Percentiles rank a stretch among this genome's conserved stretches.
Conservation (phyloP, 2,113 vertebrate genomes). For the Carollia perspicillata region DNA sequence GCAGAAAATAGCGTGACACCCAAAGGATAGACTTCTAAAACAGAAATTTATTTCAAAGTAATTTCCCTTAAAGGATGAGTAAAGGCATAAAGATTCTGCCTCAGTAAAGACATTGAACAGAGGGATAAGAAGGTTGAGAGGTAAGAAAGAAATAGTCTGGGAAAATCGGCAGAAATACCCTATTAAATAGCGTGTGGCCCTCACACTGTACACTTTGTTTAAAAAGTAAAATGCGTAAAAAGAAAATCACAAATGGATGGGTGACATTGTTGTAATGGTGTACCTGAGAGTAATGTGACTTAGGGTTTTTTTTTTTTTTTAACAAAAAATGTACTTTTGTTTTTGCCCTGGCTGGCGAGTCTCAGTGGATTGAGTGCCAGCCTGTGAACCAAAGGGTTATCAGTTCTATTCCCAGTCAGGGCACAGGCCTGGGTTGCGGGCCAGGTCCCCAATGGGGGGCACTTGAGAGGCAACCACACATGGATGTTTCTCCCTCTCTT, state of each 20-base stretch:
- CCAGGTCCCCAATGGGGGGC: no score
- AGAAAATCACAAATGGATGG: conserved; percentile 83
- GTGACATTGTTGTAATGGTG: conserved; percentile 90
- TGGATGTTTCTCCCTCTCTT: no score
- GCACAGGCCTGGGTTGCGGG: no score
- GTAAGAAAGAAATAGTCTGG: background rate
- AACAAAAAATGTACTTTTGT: conserved; percentile 32
- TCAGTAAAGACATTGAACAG: background rate
- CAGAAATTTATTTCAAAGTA: conserved; percentile 7
- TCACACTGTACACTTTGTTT: conserved; percentile 91
- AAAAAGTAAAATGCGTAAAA: conserved; percentile 84
- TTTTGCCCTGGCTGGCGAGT: no score
- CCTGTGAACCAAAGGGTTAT: no score
- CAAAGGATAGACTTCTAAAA: background rate
- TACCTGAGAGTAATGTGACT: conserved; percentile 89
- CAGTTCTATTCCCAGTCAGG: no score
- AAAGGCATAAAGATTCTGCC: background rate
- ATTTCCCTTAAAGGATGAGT: background rate
- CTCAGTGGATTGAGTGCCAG: no score
- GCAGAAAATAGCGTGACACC: background rate
- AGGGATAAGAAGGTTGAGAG: background rate
- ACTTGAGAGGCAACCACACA: no score
- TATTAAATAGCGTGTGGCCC: conserved; percentile 87
- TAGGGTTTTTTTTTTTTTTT: background rate
- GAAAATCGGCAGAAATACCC: conserved; percentile 88